Conservation (phyloP, 2,888 invertebrate genomes). For the Dascillus cervinus region DNA sequence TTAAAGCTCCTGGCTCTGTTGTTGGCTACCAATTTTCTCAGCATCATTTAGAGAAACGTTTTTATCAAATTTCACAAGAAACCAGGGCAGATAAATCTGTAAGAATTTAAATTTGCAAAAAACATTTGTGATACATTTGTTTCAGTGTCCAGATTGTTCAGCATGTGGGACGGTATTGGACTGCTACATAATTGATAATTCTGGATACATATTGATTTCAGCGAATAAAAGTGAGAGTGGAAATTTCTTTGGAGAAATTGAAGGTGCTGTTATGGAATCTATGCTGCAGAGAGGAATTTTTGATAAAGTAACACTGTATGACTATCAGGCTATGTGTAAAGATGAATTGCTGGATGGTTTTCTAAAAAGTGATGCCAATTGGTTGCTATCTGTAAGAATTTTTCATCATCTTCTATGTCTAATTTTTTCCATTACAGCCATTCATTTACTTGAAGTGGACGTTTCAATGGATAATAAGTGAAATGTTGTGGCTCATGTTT, state of each 20-base stretch:
- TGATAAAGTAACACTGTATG: conserved; percentile 68
- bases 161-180: conserved; percentile 56
- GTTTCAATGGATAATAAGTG: conserved; percentile 42
- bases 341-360: too few relatives aligned
- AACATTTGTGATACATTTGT: too few relatives aligned
- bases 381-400: conserved; percentile 34
- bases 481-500: conserved; percentile 35
- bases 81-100: too few relatives aligned
- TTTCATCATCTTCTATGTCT: conserved; percentile 13
- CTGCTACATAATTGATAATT: conserved; percentile 87
- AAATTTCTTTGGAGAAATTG: conserved; percentile 77
- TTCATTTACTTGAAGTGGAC: conserved; percentile 33
- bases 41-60: conserved; percentile 57
- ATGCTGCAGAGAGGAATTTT: conserved; percentile 67
- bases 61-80: conserved; percentile 50
- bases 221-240: conserved; percentile 63
- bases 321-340: conserved; percentile 76
- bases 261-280: conserved; percentile 68
- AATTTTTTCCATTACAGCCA: conserved; percentile 36
- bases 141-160: conserved; percentile 10
- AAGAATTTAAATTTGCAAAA: not conserved
- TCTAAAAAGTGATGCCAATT: conserved; percentile 36
- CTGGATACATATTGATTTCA: conserved; percentile 78
- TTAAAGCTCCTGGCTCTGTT: conserved; percentile 78
- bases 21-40: conserved; percentile 82